These are phyloP conservation scores for Halcyon chelicuti DNA, from an alignment of 2,797 vertebrate species.

Conservation along the genomic window DNA sequence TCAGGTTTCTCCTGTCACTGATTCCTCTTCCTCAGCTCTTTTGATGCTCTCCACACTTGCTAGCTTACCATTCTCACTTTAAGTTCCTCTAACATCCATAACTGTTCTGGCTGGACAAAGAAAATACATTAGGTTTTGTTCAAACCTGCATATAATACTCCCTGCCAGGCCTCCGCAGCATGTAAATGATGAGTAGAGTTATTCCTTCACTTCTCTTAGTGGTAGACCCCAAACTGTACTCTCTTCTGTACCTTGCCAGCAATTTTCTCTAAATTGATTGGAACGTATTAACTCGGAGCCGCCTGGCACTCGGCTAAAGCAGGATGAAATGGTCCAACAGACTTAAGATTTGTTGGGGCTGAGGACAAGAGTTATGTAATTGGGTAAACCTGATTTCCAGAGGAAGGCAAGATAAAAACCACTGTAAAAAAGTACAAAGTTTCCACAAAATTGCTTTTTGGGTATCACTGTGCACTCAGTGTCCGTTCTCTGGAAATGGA, in stretches of 20 bases:
- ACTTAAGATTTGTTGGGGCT: conserved; percentile 1
- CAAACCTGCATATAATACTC: background rate
- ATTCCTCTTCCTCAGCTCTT: background rate
- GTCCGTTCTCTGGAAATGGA: background rate
- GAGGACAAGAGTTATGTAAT: background rate
- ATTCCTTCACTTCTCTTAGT: background rate
- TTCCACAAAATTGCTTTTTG: background rate
- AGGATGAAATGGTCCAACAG: background rate
- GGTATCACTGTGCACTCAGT: background rate
- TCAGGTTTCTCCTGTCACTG: background rate
- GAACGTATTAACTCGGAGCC: background rate
- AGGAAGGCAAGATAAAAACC: background rate
- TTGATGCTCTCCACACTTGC: background rate
- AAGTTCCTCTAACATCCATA: background rate
- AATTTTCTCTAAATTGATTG: conserved; percentile 23
- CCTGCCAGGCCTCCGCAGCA: background rate
- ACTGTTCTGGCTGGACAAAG: background rate
- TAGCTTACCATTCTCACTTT: background rate
- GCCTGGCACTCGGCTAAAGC: background rate
- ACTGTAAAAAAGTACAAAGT: background rate
- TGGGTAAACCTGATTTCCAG: conserved; percentile 21
- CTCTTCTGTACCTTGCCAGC: background rate
- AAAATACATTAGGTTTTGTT: background rate
- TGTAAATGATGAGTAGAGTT: background rate
- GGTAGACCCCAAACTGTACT: background rate